Percentiles rank a stretch among this genome's conserved stretches.
These are phyloP conservation scores for Blomia tropicalis DNA, from an alignment of 2,888 invertebrate genomes.

Conservation along the genomic window DNA sequence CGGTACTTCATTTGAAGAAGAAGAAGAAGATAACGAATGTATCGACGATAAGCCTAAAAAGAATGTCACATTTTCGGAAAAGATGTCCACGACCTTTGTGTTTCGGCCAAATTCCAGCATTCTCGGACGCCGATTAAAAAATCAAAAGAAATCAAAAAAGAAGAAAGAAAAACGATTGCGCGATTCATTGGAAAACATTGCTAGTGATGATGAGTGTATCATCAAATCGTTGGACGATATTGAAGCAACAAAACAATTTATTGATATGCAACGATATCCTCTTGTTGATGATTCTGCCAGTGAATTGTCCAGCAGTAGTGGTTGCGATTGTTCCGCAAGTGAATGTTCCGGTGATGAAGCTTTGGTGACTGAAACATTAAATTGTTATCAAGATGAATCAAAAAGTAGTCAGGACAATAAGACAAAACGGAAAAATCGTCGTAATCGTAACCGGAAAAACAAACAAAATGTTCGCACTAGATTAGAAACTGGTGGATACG, in stretches of 20 bases:
- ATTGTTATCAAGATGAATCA: not conserved
- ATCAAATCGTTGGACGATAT: not conserved
- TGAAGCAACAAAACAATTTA: not conserved
- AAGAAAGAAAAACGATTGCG: conserved; percentile 1
- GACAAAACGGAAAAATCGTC: not conserved
- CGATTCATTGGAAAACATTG: not conserved
- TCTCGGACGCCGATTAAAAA: conserved; percentile 19
- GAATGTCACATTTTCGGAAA: conserved; percentile 20
- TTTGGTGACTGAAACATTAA: not conserved
- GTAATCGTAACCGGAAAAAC: conserved; percentile 9
- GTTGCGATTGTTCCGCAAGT: not conserved
- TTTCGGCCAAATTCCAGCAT: conserved; percentile 22
- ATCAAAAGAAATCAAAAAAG: conserved; percentile 15
- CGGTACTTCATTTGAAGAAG: not conserved
- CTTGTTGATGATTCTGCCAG: not conserved
- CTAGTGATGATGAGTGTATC: not conserved
- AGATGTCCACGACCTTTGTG: conserved; percentile 17
- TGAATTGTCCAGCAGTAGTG: not conserved
- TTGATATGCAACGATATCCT: not conserved
- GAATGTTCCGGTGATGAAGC: conserved; percentile 4
- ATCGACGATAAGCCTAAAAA: conserved; percentile 23
- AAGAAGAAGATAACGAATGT: not conserved
- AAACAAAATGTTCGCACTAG: not conserved
- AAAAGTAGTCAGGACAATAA: not conserved
- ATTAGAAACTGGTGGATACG: conserved; percentile 11